A percentile compares a stretch with the other conserved stretches of the same genome.
These are phyloP conservation scores for Pterois miles DNA, from an alignment of 2,797 vertebrate species.

Conservation along the genomic window DNA sequence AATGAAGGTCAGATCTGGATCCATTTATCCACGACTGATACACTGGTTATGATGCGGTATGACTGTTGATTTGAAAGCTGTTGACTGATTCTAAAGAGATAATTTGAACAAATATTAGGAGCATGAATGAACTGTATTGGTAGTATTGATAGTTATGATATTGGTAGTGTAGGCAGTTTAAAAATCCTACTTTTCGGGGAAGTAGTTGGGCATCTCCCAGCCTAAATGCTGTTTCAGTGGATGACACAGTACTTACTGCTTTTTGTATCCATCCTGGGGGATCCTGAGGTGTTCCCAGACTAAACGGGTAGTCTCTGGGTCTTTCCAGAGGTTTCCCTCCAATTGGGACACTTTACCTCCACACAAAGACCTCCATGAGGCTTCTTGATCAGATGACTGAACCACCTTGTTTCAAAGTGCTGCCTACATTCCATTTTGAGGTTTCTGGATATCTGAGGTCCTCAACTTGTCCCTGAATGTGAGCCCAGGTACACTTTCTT, in stretches of 20 bases:
- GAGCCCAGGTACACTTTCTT: neutral
- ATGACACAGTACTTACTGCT: neutral
- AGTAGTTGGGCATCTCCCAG: neutral
- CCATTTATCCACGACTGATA: neutral
- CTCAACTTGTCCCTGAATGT: neutral
- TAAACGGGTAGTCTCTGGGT: no score
- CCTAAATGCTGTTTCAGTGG: neutral
- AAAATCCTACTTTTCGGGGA: neutral
- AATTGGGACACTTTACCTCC: no score
- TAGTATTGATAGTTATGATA: neutral
- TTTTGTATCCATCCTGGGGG: neutral
- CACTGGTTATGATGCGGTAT: neutral
- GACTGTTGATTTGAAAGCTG: neutral
- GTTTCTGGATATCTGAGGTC: neutral
- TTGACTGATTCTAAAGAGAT: neutral
- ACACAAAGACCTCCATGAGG: no score
- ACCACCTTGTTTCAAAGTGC: no score
- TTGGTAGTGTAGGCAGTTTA: neutral
- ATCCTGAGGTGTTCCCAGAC: no score
- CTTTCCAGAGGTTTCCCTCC: no score
- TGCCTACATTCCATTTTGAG: no score
- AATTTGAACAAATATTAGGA: neutral
- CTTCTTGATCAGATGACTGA: no score
- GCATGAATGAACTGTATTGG: neutral
- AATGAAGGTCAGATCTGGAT: slow-evolving; percentile 5